Base-by-base conservation (phyloP, 1,140 invertebrate species). In the Drosophila trapezifrons region DNA sequence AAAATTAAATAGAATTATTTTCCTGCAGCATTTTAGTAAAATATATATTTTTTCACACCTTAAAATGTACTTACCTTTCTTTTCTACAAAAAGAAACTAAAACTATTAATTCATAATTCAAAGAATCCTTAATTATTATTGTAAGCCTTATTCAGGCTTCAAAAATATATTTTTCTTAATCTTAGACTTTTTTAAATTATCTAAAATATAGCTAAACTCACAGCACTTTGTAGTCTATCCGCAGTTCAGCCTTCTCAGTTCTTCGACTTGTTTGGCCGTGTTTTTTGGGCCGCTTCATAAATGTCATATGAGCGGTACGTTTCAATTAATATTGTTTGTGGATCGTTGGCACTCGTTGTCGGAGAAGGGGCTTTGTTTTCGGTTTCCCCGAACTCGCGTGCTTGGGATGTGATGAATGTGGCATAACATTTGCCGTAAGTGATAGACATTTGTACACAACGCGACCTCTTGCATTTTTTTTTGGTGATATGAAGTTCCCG, bases 251-350 rank as follows among this genome's bases (percentile, higher is more conserved):
- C 37, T 45, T 52, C 47, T 10, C 37, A 60, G 43, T 46, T 64
- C 32, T 40, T 22, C 52, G 47, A 42, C 54, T 75, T 75, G 51
- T 64, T 51, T 20, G 45, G 62, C 38, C 22, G 35, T 40, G 46
- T 54, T 58, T 59, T 37, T 47, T 49, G 20, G 69, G 47, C 63
- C 62, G 69, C 80, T 90, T 90, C 78, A 90, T 90, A 85, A 90
- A 90, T 86, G 85, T 90, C 86, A 90, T 77, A 80, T 79, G 66
- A 82, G 67, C 78, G 75, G 72, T 86, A 82, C 67, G 73, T 67
- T 86, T 86, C 86, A 90, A 90, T 90, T 90, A 85, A 90, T 90
- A 80, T 80, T 78, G 79, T 78, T 82, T 78, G 70, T 77, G 65
- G 55, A 76, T 81, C 63, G 65, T 49, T 81, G 75, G 63, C 60